These are phyloP conservation scores for Bradypodion pumilum DNA, from an alignment of 2,797 vertebrate genomes.

Conservation along the genomic window DNA sequence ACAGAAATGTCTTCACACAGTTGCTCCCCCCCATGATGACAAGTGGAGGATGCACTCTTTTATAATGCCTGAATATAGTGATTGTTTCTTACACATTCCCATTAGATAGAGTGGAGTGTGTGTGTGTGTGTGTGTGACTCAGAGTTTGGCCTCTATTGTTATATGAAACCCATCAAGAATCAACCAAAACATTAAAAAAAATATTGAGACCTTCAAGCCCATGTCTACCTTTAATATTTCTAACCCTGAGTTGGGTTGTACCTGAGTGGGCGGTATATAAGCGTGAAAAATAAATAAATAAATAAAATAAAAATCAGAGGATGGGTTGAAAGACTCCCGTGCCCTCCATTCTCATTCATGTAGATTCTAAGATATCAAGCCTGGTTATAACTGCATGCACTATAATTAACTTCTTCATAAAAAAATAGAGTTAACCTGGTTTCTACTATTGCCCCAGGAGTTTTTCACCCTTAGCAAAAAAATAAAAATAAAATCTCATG, in stretches of 20 bases:
- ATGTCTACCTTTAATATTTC: not conserved
- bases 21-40: too few species aligned
- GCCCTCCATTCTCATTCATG: slow-evolving; percentile 8
- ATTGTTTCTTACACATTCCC: not conserved
- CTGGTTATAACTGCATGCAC: not conserved
- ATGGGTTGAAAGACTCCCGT: slow-evolving; percentile 26
- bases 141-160: not conserved
- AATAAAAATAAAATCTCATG: slow-evolving; percentile 20
- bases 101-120: too few species aligned
- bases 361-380: slow-evolving; percentile 27
- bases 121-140: too few species aligned
- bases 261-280: too few species aligned
- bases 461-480: slow-evolving; percentile 37
- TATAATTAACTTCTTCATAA: slow-evolving; percentile 26
- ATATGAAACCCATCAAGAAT: not conserved
- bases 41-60: too few species aligned
- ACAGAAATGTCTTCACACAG: too few species aligned
- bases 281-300: too few species aligned
- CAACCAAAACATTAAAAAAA: too few species aligned
- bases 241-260: too few species aligned
- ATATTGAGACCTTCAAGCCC: too few species aligned
- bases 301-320: not conserved
- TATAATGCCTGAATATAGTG: not conserved
- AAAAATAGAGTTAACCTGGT: slow-evolving; percentile 15
- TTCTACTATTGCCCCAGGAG: slow-evolving; percentile 15